Base-by-base conservation (phyloP, 2,888 invertebrate species). In the Scrobipalpa atriplicella region DNA sequence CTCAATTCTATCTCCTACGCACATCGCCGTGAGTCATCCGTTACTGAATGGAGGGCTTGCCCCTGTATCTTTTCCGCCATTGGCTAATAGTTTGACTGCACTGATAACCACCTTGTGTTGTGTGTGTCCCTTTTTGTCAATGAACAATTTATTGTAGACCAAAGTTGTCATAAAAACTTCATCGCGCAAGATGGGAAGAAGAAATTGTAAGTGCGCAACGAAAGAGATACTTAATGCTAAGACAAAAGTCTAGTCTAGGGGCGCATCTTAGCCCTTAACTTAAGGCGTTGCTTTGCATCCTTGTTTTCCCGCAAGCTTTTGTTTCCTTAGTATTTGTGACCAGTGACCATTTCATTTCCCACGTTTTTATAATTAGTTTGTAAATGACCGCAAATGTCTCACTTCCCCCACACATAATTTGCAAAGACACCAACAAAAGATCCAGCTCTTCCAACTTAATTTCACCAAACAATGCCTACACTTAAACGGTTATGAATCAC, bases 1-100 rank as follows among this genome's bases (percentile, higher is more conserved):
- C 85, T 83, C 80, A 78, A 79, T 75, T 56, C 71, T 71, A 80
- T 77, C 77, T 77, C 80, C 81, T 81, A 75, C 81, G 76, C 75
- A 72, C 77, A 71, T 76, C 74, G 70, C 72, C 72, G 78, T 86
- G 84, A 86, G 82, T 86, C 85, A 86, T 77, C 77, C 78, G 70
- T 78, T 78, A 79, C 80, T 65, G 64, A 81, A 83, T 77, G 75
- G 75, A 75, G 79, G 83, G 82, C 76, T 81, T 79, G 82, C 83
- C 84, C 80, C 81, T 77, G 75, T 74, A 73, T 71, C 72, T 77
- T 74, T 75, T 77, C 80, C 76, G 78, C 70, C 71, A 69, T 84
- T 81, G 80, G 77, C 72, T 76, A 79, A 83, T 72, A 72, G 67
- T n/a, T n/a, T n/a, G 69, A 63, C 67, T 38, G 36, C 16, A 38